These are phyloP conservation scores for Otis tarda DNA, from an alignment of 2,113 vertebrate species.

Conservation along the genomic window DNA sequence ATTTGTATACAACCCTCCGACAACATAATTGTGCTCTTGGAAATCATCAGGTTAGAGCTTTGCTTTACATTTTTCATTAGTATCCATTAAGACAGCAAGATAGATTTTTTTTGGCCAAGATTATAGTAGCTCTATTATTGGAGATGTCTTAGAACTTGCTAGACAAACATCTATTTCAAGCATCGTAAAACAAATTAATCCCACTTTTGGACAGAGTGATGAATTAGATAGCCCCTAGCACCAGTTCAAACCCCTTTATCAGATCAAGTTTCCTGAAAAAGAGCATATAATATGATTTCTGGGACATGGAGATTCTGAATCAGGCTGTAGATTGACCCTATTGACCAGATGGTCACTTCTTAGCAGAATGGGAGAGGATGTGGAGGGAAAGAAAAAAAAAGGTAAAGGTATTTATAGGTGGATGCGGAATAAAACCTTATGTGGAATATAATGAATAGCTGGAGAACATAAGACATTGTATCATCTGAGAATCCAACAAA, in stretches of 20 bases:
- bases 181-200: constrained; percentile 16
- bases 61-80: not conserved
- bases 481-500: not conserved
- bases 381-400: not conserved
- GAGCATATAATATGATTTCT: constrained; percentile 9
- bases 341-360: not conserved
- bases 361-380: not conserved
- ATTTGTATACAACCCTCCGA: not conserved
- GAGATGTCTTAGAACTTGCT: not conserved
- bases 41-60: not conserved
- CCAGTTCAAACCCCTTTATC: not conserved
- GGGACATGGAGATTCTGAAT: not conserved
- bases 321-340: not conserved
- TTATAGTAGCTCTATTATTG: not conserved
- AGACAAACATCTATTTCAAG: constrained; percentile 21
- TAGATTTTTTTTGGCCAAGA: not conserved
- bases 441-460: not conserved
- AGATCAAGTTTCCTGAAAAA: constrained; percentile 26
- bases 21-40: not conserved
- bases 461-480: not conserved
- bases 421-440: not conserved
- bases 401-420: not conserved
- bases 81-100: not conserved
- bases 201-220: not conserved
- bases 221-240: constrained; percentile 3